These are phyloP conservation scores for Drosophila sechellia DNA, from an alignment of 1,140 invertebrate species.

Conservation along the genomic window DNA sequence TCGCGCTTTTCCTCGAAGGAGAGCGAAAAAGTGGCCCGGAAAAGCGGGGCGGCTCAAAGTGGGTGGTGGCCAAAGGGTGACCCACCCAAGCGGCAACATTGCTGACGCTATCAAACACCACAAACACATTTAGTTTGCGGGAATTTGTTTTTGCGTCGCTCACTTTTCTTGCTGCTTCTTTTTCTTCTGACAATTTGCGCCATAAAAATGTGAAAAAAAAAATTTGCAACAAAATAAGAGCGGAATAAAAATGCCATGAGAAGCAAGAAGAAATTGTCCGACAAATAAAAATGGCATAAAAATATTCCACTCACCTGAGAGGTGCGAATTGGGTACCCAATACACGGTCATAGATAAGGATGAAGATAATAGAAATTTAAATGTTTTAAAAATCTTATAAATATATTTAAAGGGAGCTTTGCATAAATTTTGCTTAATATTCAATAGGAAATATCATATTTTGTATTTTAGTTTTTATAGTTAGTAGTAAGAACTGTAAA, in stretches of 20 bases:
- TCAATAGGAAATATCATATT: too few species aligned
- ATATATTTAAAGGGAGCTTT: too few species aligned
- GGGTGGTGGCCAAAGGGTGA: neutral
- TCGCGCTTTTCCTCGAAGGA: slow-evolving; percentile 13
- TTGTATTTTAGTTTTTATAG: too few species aligned
- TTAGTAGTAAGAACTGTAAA: too few species aligned
- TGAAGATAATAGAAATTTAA: too few species aligned
- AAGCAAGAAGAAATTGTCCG: slow-evolving; percentile 16
- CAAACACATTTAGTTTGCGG: slow-evolving; percentile 75
- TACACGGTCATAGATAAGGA: neutral
- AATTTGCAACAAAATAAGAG: slow-evolving; percentile 16
- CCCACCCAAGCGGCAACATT: slow-evolving; percentile 14
- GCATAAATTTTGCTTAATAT: too few species aligned
- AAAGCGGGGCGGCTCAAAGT: neutral
- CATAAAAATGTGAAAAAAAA: slow-evolving; percentile 59
- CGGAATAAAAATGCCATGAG: slow-evolving; percentile 14
- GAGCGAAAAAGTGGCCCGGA: slow-evolving; percentile 11
- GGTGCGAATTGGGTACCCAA: neutral
- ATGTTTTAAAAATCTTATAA: neutral
- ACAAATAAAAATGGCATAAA: slow-evolving; percentile 48
- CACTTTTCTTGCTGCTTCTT: slow-evolving; percentile 3
- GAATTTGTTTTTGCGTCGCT: slow-evolving; percentile 63
- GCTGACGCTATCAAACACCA: slow-evolving; percentile 64
- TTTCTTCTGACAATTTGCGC: slow-evolving; percentile 17
- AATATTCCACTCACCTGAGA: slow-evolving; percentile 56